Conservation (phyloP, 2,797 vertebrate genomes). For the Gorsachius magnificus region DNA sequence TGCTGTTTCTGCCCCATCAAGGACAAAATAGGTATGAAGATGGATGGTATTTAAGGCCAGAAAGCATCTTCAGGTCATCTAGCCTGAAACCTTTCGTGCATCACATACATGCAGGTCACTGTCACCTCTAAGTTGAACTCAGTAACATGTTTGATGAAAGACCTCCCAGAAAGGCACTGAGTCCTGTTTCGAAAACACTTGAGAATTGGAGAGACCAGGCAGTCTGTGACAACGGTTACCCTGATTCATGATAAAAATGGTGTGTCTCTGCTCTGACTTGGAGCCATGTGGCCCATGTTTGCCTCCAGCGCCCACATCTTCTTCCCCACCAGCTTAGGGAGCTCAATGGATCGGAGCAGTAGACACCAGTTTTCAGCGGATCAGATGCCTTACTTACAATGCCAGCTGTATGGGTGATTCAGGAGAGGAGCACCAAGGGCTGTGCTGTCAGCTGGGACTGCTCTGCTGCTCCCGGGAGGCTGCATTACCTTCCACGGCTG, state of each 20-base stretch:
- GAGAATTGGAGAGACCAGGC: background rate
- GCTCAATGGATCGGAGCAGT: background rate
- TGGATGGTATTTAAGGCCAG: background rate
- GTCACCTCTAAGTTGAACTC: background rate
- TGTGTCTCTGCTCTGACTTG: background rate
- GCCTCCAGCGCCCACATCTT: background rate
- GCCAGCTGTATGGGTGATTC: background rate
- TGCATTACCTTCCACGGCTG: background rate
- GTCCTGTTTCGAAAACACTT: background rate
- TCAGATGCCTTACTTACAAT: background rate
- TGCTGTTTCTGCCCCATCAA: background rate
- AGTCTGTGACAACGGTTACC: background rate
- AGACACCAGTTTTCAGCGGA: background rate
- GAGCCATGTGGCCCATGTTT: background rate
- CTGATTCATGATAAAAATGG: background rate
- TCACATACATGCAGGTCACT: background rate
- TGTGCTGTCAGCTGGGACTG: background rate
- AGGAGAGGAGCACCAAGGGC: background rate
- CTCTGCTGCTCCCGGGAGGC: background rate
- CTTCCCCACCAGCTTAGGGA: background rate
- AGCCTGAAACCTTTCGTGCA: background rate
- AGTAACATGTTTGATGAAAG: background rate
- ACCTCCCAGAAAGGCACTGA: background rate
- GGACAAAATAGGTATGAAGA: background rate
- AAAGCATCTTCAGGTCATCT: background rate